These are phyloP conservation scores for Hydra vulgaris DNA, from an alignment of 30 jellyfish, hydroid and myxozoan genomes.

Conservation along the genomic window DNA sequence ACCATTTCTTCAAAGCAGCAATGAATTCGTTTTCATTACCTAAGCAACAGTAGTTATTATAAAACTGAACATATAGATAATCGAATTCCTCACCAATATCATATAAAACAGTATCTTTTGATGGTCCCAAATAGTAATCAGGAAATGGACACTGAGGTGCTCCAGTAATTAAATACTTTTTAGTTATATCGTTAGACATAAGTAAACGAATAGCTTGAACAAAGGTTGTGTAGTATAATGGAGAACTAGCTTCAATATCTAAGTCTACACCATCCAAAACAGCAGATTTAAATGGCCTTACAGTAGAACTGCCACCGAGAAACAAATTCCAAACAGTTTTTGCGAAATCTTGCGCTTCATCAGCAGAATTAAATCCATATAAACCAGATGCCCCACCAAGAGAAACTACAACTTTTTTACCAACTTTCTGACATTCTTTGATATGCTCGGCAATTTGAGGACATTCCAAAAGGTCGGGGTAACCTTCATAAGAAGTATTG, in stretches of 20 bases:
- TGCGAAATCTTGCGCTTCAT: constrained; percentile 21
- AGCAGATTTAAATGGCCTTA: constrained; percentile 21
- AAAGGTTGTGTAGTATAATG: constrained; percentile 24
- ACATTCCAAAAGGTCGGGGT: constrained; percentile 28
- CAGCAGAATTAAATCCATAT: constrained; percentile 16
- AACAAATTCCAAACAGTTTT: constrained; percentile 31
- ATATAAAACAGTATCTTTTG: constrained; percentile 15
- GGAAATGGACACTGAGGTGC: constrained; percentile 62
- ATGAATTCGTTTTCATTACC: neutral
- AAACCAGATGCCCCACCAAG: constrained; percentile 45
- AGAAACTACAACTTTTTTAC: constrained; percentile 32
- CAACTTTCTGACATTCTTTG: constrained; percentile 21
- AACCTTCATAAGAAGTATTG: constrained; percentile 18
- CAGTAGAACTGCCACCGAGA: constrained; percentile 24
- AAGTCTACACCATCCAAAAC: constrained; percentile 40
- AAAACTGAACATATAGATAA: constrained; percentile 39
- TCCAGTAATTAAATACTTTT: constrained; percentile 29
- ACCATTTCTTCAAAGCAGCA: constrained; percentile 9
- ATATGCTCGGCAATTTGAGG: constrained; percentile 8
- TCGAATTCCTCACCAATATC: constrained; percentile 26
- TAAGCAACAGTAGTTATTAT: constrained; percentile 31
- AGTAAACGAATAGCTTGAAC: constrained; percentile 17
- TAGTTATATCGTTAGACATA: constrained; percentile 12
- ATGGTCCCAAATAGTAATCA: constrained; percentile 38
- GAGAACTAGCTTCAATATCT: constrained; percentile 31